Conservation (phyloP, 92 coral and sea anemone species). For the Porites lobata region DNA sequence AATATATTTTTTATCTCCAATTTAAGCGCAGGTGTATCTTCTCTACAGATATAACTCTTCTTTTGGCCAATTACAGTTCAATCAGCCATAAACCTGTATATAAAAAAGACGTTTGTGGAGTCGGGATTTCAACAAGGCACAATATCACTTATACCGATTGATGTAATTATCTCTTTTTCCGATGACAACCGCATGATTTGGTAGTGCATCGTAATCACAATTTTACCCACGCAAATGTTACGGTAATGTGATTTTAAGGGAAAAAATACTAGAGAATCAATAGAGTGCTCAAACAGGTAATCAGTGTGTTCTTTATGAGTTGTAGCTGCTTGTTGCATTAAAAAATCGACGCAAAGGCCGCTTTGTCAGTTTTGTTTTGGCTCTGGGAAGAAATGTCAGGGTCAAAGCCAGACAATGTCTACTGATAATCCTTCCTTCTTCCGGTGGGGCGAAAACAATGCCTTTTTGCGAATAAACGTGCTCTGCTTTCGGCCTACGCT, state of each 20-base stretch:
- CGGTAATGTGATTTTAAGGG: not conserved
- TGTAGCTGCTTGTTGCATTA: not conserved
- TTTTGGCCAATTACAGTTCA: not conserved
- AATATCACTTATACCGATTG: not conserved
- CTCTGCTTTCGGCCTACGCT: not conserved
- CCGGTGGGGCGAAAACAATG: slow-evolving; percentile 33
- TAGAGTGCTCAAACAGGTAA: not conserved
- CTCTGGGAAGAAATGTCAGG: no score
- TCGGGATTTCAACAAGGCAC: not conserved
- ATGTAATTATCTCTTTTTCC: slow-evolving; percentile 13
- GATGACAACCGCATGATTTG: not conserved
- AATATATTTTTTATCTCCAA: not conserved
- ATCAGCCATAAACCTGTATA: not conserved
- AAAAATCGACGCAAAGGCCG: not conserved
- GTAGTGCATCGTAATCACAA: not conserved
- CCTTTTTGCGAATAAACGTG: not conserved
- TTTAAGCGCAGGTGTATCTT: not conserved
- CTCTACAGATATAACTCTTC: not conserved
- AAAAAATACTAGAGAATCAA: not conserved
- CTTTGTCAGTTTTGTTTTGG: not conserved
- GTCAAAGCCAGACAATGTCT: not conserved
- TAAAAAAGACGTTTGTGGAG: not conserved
- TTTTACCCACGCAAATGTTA: not conserved
- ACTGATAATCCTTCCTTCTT: slow-evolving; percentile 13
- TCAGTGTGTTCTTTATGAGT: not conserved